These are phyloP conservation scores for Listrodromus nycthemerus DNA, from an alignment of 2,888 invertebrate genomes.

Conservation along the genomic window DNA sequence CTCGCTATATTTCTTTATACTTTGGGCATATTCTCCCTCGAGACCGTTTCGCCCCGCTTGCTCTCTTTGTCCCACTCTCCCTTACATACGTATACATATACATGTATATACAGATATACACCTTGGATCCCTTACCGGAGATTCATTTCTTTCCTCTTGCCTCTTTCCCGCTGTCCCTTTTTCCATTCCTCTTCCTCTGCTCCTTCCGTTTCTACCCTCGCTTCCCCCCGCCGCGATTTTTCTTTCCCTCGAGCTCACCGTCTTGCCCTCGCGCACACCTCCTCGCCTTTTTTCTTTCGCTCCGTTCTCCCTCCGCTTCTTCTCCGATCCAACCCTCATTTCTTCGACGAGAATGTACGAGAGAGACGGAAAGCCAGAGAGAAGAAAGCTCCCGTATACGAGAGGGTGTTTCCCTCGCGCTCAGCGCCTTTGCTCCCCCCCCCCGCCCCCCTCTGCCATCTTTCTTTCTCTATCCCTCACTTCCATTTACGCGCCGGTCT, in stretches of 20 bases:
- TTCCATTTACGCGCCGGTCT: conserved; percentile 80
- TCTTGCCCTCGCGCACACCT: conserved; percentile 47
- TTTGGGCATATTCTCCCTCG: too few species aligned
- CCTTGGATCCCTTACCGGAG: conserved; percentile 41
- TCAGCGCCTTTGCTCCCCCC: conserved; percentile 32
- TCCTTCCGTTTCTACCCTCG: conserved; percentile 78
- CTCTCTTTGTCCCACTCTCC: too few species aligned
- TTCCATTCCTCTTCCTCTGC: conserved; percentile 65
- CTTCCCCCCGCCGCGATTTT: conserved; percentile 65
- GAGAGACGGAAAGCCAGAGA: not conserved
- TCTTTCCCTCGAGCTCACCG: conserved; percentile 43
- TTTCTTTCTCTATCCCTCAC: conserved; percentile 84
- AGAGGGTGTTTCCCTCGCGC: conserved; percentile 60
- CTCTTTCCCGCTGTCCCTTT: conserved; percentile 75
- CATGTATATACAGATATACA: not conserved
- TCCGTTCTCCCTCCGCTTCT: conserved; percentile 47
- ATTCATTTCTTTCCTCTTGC: conserved; percentile 62
- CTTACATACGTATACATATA: conserved; percentile 11
- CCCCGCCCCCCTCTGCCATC: conserved; percentile 81
- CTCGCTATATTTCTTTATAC: too few species aligned
- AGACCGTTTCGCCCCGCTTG: too few species aligned
- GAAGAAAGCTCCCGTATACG: conserved; percentile 43
- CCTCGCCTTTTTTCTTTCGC: conserved; percentile 36
- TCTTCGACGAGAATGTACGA: conserved; percentile 22
- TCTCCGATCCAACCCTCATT: conserved; percentile 46